phyloP scores from a whole-genome alignment of 92 coral and sea anemone species.

The Epizoanthus stellaris region DNA sequence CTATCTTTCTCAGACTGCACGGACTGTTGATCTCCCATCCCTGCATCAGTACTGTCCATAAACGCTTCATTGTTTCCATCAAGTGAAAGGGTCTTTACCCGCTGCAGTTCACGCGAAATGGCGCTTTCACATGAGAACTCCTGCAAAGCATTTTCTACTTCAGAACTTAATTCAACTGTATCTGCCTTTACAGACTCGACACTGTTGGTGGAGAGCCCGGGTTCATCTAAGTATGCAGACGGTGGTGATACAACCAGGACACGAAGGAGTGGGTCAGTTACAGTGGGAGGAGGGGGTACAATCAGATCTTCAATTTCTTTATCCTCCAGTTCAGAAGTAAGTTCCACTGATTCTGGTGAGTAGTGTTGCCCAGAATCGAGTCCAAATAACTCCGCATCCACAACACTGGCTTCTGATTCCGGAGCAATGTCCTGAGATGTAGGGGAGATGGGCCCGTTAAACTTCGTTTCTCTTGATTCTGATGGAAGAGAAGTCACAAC shows the following conservation, averaged over 20 bases:
- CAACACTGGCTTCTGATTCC: background rate
- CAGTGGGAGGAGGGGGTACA: slow-evolving; percentile 79
- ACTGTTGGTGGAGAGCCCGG: background rate
- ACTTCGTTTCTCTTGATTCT: slow-evolving; percentile 28
- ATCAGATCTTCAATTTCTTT: slow-evolving; percentile 63
- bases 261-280: slow-evolving; percentile 28
- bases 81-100: slow-evolving; percentile 32
- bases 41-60: background rate
- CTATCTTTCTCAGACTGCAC: background rate
- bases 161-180: background rate
- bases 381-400: background rate
- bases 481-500: slow-evolving; percentile 79
- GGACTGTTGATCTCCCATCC: background rate
- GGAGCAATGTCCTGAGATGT: slow-evolving; percentile 1
- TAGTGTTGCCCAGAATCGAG: slow-evolving; percentile 17
- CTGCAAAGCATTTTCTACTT: background rate
- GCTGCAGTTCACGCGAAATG: slow-evolving; percentile 40
- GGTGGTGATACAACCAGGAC: slow-evolving; percentile 39
- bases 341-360: slow-evolving; percentile 22
- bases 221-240: slow-evolving; percentile 26
- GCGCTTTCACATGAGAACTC: slow-evolving; percentile 28
- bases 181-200: background rate
- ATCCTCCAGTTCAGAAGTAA: slow-evolving; percentile 46
- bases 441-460: background rate
- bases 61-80: background rate